Evolutionary conservation across 2,113 vertebrate genomes (phyloP).

Genomic region (Melanotaenia duboulayi): DNA sequence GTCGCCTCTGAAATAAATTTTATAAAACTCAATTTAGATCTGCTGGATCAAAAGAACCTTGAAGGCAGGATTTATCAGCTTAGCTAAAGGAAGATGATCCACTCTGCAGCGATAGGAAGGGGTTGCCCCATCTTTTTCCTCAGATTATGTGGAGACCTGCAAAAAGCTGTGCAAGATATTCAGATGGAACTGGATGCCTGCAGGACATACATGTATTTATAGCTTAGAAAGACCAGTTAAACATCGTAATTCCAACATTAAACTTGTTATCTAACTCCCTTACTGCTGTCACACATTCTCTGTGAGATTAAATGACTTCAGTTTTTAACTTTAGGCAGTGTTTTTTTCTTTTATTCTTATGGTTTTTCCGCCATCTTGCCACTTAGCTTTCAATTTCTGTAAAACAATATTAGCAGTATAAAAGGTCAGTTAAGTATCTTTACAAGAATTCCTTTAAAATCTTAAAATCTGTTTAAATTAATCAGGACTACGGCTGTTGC

Average conservation of each 20-base stretch:
- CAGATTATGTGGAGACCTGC: constrained; percentile 37
- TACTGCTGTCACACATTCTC: background rate
- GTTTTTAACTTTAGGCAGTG: background rate
- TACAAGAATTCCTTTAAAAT: too few species aligned
- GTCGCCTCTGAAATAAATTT: constrained; percentile 54
- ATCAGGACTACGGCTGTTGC: too few species aligned
- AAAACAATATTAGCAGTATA: background rate
- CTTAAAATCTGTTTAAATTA: too few species aligned
- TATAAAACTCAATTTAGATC: constrained; percentile 48
- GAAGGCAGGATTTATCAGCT: constrained; percentile 69
- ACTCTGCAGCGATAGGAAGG: constrained; percentile 49
- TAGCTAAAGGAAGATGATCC: constrained; percentile 63
- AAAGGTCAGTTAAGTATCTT: too few species aligned
- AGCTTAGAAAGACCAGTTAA: constrained; percentile 21
- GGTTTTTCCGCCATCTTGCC: background rate
- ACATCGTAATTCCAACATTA: constrained; percentile 10
- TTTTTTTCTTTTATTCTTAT: background rate
- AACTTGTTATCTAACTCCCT: background rate
- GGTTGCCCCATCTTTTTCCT: constrained; percentile 44
- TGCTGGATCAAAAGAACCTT: constrained; percentile 61
- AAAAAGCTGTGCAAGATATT: constrained; percentile 39
- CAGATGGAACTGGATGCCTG: constrained; percentile 29
- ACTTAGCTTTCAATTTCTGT: constrained; percentile 1
- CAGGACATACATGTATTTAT: constrained; percentile 19
- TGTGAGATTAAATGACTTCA: background rate